Evolutionary conservation across 2,888 invertebrate genomes (phyloP).

Genomic region (Shargacucullia verbasci): DNA sequence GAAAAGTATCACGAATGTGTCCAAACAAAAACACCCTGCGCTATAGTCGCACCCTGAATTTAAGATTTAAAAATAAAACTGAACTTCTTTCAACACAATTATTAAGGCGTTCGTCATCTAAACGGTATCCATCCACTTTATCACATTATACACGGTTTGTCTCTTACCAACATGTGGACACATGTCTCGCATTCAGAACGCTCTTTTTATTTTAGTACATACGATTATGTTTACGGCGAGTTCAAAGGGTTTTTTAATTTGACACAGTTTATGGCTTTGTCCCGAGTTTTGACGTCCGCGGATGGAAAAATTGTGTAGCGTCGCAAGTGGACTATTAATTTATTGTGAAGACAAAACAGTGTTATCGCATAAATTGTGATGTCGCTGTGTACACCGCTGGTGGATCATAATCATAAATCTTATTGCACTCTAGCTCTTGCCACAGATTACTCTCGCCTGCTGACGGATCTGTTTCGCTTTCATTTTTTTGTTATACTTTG

Average conservation of each 20-base stretch:
- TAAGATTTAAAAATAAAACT: constrained; percentile 60
- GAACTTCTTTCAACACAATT: constrained; percentile 60
- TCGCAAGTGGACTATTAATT: constrained; percentile 59
- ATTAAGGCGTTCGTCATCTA: constrained; percentile 57
- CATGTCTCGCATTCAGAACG: constrained; percentile 81
- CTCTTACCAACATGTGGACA: constrained; percentile 80
- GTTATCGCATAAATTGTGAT: constrained; percentile 55
- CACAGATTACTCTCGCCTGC: constrained; percentile 36
- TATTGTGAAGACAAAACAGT: constrained; percentile 54
- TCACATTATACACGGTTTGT: constrained; percentile 83
- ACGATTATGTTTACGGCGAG: constrained; percentile 79
- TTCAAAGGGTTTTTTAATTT: constrained; percentile 86
- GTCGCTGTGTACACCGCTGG: constrained; percentile 41
- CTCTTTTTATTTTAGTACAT: constrained; percentile 81
- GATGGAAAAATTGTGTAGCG: constrained; percentile 67
- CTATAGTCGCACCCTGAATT: constrained; percentile 51
- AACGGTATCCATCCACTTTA: constrained; percentile 68
- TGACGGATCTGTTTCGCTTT: constrained; percentile 29
- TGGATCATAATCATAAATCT: constrained; percentile 52
- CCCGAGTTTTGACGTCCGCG: constrained; percentile 71
- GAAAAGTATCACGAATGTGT: constrained; percentile 56
- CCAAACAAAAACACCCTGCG: constrained; percentile 48
- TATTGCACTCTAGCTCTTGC: constrained; percentile 39
- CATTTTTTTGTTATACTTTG: constrained; percentile 29
- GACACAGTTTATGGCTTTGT: constrained; percentile 84